phyloP scores from a whole-genome alignment of 1,140 invertebrate genomes.

The Amphibalanus amphitrite region DNA sequence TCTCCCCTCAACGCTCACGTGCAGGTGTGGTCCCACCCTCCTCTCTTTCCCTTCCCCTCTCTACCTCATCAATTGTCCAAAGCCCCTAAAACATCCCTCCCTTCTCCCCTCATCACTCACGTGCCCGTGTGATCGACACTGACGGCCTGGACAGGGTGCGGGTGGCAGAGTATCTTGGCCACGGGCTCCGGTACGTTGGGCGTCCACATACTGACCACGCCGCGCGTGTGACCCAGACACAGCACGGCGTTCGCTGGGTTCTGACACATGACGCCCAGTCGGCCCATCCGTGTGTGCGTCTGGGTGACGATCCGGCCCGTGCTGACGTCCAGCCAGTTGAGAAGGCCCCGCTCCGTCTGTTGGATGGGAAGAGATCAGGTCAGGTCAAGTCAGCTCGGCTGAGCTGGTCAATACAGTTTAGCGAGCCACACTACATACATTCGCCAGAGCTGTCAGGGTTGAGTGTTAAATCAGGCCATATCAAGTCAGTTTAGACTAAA shows the following conservation, averaged over 20 bases:
- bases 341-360: conserved; percentile 60
- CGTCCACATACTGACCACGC: conserved; percentile 84
- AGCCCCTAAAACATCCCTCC: too few relatives aligned
- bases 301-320: conserved; percentile 73
- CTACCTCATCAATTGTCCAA: too few relatives aligned
- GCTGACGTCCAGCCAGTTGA: conserved; percentile 87
- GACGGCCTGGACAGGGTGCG: conserved; percentile 54
- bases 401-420: too few relatives aligned
- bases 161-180: conserved; percentile 81
- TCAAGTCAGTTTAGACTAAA: too few relatives aligned
- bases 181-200: conserved; percentile 71
- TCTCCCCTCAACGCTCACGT: too few relatives aligned
- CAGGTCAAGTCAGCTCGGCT: too few relatives aligned
- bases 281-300: conserved; percentile 51
- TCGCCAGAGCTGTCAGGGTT: too few relatives aligned
- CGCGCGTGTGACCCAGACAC: conserved; percentile 74
- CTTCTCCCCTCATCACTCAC: conserved; percentile 30
- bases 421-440: too few relatives aligned
- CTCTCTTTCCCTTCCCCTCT: too few relatives aligned
- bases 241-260: conserved; percentile 92
- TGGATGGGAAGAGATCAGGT: neutral
- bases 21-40: too few relatives aligned
- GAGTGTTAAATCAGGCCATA: too few relatives aligned
- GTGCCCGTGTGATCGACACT: conserved; percentile 67
- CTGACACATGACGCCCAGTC: conserved; percentile 64